phyloP scores from a whole-genome alignment of 2,888 invertebrate genomes.

The Cheilosia variabilis region DNA sequence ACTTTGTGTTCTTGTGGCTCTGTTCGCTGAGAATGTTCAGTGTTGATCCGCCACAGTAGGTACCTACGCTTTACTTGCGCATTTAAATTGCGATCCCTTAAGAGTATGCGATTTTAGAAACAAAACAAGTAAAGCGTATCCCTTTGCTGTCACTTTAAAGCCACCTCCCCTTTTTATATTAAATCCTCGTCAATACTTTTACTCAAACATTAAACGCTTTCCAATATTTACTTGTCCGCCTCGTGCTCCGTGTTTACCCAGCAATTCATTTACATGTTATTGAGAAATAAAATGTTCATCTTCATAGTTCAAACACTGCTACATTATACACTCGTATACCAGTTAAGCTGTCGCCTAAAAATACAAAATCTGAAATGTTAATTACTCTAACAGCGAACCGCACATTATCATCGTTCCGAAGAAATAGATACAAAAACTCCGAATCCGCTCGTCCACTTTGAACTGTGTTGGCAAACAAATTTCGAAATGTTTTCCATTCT shows the following conservation, averaged over 20 bases:
- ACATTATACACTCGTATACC: background rate
- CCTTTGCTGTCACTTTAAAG: background rate
- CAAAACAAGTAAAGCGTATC: too few relatives aligned
- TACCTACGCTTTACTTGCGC: too few relatives aligned
- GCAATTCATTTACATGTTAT: slow-evolving; percentile 71
- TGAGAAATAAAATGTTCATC: slow-evolving; percentile 56
- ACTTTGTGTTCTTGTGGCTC: too few relatives aligned
- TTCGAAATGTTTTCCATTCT: slow-evolving; percentile 60
- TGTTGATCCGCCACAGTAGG: too few relatives aligned
- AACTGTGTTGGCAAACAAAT: slow-evolving; percentile 73
- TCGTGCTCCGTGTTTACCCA: slow-evolving; percentile 55
- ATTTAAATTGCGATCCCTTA: too few relatives aligned
- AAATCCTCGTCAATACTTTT: background rate
- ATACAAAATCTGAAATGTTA: slow-evolving; percentile 60
- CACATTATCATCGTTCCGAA: slow-evolving; percentile 39
- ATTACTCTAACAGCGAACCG: slow-evolving; percentile 67
- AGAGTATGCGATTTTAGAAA: too few relatives aligned
- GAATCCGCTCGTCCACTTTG: slow-evolving; percentile 64
- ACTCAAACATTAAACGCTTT: slow-evolving; percentile 11
- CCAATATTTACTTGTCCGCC: slow-evolving; percentile 65
- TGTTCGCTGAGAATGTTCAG: too few relatives aligned
- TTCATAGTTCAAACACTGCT: slow-evolving; percentile 20
- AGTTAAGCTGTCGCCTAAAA: background rate
- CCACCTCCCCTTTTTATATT: background rate
- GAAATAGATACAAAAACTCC: slow-evolving; percentile 65